A percentile compares a stretch with the other conserved stretches of the same genome.
Evolutionary conservation across 2,888 invertebrate genomes (phyloP).

Genomic region (Kryphioiulus occultus): DNA sequence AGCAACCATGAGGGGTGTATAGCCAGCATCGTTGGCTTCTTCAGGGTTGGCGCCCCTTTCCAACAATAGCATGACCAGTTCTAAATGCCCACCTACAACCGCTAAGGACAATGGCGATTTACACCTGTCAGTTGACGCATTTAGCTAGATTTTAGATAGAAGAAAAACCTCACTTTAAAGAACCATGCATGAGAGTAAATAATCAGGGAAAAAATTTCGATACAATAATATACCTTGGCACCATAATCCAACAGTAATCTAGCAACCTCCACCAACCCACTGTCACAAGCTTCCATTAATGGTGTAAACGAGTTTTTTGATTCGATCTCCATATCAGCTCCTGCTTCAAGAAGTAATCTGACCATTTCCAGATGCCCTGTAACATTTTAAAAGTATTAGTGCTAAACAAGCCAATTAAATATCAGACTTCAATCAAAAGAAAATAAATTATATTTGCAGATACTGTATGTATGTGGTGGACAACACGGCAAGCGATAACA

Average conservation of each 20-base stretch:
- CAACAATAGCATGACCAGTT: conserved; percentile 91
- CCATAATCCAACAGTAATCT: conserved; percentile 92
- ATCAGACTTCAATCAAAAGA: no score
- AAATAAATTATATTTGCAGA: no score
- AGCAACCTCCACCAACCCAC: conserved; percentile 98
- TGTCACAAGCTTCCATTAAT: conserved; percentile 99
- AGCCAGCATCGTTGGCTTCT: conserved; percentile 99
- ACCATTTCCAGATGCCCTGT: conserved; percentile 93
- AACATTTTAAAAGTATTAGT: conserved; percentile 43
- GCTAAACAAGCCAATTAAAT: no score
- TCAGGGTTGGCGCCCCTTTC: conserved; percentile 98
- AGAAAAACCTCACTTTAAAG: conserved; percentile 43
- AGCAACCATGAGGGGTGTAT: conserved; percentile 99
- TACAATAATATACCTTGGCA: conserved; percentile 74
- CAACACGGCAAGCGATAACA: no score
- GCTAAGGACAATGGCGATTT: conserved; percentile 98
- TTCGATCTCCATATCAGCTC: conserved; percentile 95
- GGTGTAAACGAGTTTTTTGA: conserved; percentile 99
- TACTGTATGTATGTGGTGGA: no score
- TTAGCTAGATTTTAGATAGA: conserved; percentile 68
- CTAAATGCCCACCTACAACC: conserved; percentile 98
- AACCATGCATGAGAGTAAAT: background rate
- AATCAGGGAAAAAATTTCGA: background rate
- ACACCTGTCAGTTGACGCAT: conserved; percentile 99
- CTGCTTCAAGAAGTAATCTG: conserved; percentile 90